Conservation (phyloP, 2,113 vertebrate species). For the Elgaria multicarinata region DNA sequence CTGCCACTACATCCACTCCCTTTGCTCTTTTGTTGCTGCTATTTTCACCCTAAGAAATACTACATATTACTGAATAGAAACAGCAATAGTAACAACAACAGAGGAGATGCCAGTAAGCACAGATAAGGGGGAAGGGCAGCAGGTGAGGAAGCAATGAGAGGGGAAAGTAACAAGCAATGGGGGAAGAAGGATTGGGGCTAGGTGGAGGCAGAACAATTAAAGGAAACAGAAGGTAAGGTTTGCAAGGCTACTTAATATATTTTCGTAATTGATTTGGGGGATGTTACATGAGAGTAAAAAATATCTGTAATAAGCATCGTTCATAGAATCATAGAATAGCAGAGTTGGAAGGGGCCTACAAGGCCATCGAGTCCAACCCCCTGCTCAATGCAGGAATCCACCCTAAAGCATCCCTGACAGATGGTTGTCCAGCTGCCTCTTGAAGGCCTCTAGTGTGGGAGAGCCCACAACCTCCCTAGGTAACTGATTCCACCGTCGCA, state of each 20-base stretch:
- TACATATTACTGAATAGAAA: neutral
- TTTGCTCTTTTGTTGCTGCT: neutral
- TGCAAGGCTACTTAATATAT: neutral
- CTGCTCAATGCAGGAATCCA: too few species aligned
- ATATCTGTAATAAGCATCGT: neutral
- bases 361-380: too few species aligned
- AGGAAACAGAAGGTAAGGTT: neutral
- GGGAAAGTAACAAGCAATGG: neutral
- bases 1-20: neutral
- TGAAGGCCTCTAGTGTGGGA: too few species aligned
- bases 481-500: too few species aligned
- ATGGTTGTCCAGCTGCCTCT: too few species aligned
- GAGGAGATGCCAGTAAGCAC: neutral
- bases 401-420: too few species aligned
- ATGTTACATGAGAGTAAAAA: neutral
- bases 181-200: neutral
- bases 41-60: neutral
- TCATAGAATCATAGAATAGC: too few species aligned
- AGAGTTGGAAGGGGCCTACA: too few species aligned
- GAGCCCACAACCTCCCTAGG: too few species aligned
- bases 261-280: neutral
- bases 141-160: neutral
- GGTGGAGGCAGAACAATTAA: neutral
- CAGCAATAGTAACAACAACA: neutral
- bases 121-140: neutral